Base-by-base conservation (phyloP, 2,113 vertebrate genomes). In the Cyanistes caeruleus region DNA sequence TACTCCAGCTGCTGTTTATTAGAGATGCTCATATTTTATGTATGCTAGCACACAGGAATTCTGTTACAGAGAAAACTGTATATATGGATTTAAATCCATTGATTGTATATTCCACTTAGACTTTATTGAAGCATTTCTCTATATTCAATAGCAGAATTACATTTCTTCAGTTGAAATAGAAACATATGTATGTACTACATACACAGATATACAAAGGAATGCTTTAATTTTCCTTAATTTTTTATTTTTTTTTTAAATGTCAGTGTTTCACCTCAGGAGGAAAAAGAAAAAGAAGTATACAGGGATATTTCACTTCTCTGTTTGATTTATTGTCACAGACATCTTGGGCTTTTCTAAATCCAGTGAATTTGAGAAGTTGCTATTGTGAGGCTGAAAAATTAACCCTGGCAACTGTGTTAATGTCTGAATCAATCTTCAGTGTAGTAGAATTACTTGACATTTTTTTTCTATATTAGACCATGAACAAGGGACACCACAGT, bases 1-100 rank as follows among this genome's bases (percentile, higher is more conserved):
- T 48, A 69, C 78, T 65, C 74, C 97, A 95, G 97, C 97, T 97
- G 97, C 95, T 87, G 94, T 89, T 91, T 95, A 84, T 95, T 95
- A 96, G 94, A 49, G 93, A 78, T 86, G 93, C 91, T 97, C 90
- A 43, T 93, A 85, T 96, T 97, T 96, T 93, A 92, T 73, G 68
- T 80, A 81, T 53, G 70, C 62, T 35, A 58, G 46, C 87, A 87
- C 77, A 76, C 27, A 75, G 49, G 94, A 93, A 85, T 65, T 64
- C 74, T 65, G 60, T 35, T 41, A 72, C 41, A 73, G 86, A 67
- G 46, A 44, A 31, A 89, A 58, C 30, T 87, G 48, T 73, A 91
- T 72, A 67, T 63, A 70, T 31, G 46, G 63, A 55, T 74, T 79
- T 84, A 83, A 63, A 75, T 82, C 74, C 64, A 68, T 78, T 63